Conservation (phyloP, 2,888 invertebrate genomes). For the Sarcophaga subvicina region DNA sequence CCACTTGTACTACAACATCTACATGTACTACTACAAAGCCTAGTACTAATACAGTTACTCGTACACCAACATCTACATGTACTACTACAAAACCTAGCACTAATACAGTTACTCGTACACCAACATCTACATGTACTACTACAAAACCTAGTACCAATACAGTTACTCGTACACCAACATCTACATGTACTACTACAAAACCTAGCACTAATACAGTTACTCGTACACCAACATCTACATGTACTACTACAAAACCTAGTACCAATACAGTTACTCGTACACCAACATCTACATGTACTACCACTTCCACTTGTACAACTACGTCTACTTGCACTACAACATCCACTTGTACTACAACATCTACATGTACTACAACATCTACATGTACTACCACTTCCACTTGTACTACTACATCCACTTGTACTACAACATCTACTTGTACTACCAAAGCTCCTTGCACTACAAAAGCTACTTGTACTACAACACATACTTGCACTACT, state of each 20-base stretch:
- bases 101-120: background rate
- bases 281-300: background rate
- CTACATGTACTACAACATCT: background rate
- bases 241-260: background rate
- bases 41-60: too few species aligned
- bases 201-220: background rate
- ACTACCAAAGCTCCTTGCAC: background rate
- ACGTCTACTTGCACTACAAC: background rate
- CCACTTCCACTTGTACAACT: background rate
- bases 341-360: background rate
- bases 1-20: background rate
- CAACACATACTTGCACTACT: background rate
- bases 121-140: background rate
- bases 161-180: background rate
- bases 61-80: background rate
- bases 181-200: slow-evolving; percentile 1
- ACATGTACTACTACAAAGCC: background rate
- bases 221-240: background rate
- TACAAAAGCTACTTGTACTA: background rate
- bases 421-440: background rate
- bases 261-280: background rate
- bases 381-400: background rate
- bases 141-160: background rate
- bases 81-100: background rate
- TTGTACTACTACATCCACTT: background rate